These are phyloP conservation scores for Saiga tatarica DNA, from an alignment of 2,113 vertebrate genomes.

Conservation along the genomic window DNA sequence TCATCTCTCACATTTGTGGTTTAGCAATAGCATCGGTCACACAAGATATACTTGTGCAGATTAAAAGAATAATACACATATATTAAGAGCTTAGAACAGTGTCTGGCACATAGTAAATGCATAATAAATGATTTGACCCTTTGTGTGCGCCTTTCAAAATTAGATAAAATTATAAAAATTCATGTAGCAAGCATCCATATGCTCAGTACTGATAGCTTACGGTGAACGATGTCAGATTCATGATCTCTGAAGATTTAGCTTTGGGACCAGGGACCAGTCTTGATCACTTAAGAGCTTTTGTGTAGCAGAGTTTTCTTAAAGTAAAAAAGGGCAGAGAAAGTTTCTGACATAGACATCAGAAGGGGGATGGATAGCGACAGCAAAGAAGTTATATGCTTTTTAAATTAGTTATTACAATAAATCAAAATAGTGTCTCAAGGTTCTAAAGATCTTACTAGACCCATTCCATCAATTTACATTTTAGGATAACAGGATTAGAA, in stretches of 20 bases:
- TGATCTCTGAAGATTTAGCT: background rate
- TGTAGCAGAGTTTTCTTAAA: background rate
- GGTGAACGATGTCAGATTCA: rapidly evolving
- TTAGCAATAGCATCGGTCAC: background rate
- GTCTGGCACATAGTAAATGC: background rate
- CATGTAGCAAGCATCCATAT: background rate
- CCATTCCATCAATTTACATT: background rate
- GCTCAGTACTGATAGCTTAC: background rate
- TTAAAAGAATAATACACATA: background rate
- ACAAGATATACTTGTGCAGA: background rate
- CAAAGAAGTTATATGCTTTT: background rate
- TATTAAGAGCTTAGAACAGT: background rate
- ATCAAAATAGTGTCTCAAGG: background rate
- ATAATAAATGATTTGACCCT: background rate
- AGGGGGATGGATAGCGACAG: background rate
- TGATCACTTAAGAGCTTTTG: background rate
- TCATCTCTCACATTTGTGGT: background rate
- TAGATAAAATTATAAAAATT: background rate
- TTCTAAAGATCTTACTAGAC: background rate
- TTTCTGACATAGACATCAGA: background rate
- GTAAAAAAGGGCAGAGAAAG: background rate
- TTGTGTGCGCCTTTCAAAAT: background rate
- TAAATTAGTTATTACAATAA: background rate
- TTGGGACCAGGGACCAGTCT: background rate
- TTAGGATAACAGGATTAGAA: background rate